Evolutionary conservation across 2,113 vertebrate species (phyloP), one percentile per base, ranked within the genome.

Genomic region (Mus pahari): DNA sequence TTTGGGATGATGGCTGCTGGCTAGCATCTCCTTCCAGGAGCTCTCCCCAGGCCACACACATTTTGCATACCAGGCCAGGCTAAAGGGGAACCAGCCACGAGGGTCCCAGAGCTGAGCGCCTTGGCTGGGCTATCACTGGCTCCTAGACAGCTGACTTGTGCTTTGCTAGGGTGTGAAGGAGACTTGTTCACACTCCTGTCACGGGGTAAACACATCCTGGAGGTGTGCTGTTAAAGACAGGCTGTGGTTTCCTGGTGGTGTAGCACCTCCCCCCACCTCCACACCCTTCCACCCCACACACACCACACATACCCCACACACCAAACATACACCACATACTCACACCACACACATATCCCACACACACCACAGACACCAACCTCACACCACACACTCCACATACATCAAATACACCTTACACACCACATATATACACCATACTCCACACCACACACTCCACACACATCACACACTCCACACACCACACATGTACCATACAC

Each of bases 191-290:
- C 84, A 60, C 81, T 83, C 62, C 14, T 5, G 14, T 73, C 87
- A 79, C 92, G 48, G 24, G 42, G 82, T 64, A 66, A 86, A 86
- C 62, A 68, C 31, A 14, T 31, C 62, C 42, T 86, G 62, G 79
- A 94, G 97, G 84, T 70, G 68, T 50, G 58, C 88, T 48, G 68
- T 22, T n/a, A 58, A 71, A 88, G 70, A 22, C 31, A 11, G 26
- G 60, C 81, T 79, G 93, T 24, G 91, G 77, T 95, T 86, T 95
- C 92, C 92, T n/a, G 17, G 77, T 36, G n/a, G n/a, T 42, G 20
- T 10, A 19, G 71, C 36, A n/a, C 17, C 48, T 7, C 17, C 70
- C 36, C 70, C 7, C 17, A n/a, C 17, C 14, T 17, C 33, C 36
- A 7, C 6, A 33, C 28, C 66, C 28, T 4, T 26, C 28, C 28